Base-by-base conservation (phyloP, 2,888 invertebrate species). In the Patella depressa region DNA sequence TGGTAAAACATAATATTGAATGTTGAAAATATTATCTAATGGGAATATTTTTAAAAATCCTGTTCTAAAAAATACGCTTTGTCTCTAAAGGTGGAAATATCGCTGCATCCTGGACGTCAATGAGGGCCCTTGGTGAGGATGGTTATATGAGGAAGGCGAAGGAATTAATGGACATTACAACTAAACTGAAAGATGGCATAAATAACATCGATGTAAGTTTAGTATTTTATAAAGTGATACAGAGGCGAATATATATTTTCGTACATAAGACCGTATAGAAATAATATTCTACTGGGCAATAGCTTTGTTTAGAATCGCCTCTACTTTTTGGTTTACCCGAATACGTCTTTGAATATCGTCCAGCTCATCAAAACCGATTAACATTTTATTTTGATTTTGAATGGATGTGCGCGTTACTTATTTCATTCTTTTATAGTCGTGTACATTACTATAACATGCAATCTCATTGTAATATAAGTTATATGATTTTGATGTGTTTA, bases 31-130 rank as follows among this genome's bases (percentile, higher is more conserved):
- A 45, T 7, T 7, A 45, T 45, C 4, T 45, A 5, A 3, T 34
- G 34, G 4, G 34, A 34, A 34, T 34, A 34, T 34, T 34, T 34
- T 4, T 34, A 34, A 34, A 34, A 34, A 45, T n/a, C 19, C 34
- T 45, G 45, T 45, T 45, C 9, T 24, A 5, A 9, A 24, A n/a
- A 17, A 0, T 53, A 54, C 17, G 11, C 12, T 45, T 59, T 29
- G 53, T 72, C 59, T 14, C 45, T 72, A 12, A 74, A 89, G 89
- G 89, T 34, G 89, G 89, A 1, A 89, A 88, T 80, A 89, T 90
- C 9, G 90, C 90, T 0, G 88, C 90, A 3, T 85, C 90, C 3
- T 90, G 90, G 90, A 89, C 85, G 0, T 84, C 89, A 0, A 82
- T 90, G 82, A 86, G 82, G 78, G 81, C 85, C 1, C 82, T 90